Evolutionary conservation across 2,888 invertebrate genomes (phyloP), one percentile per base, ranked within the genome.

Genomic region (Carpatolechia fugitivella): DNA sequence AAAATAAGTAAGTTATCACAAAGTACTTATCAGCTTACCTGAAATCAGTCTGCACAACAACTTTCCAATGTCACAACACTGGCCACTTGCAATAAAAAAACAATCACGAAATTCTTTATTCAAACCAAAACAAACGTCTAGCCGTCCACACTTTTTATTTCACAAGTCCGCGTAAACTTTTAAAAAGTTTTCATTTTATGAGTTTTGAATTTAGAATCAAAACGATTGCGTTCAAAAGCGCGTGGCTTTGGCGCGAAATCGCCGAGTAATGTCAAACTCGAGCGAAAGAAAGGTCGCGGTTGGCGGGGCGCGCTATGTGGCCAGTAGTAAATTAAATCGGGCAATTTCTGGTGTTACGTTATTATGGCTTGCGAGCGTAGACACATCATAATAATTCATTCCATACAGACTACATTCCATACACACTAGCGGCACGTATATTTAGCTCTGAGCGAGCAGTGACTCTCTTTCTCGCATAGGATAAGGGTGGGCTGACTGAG

Each of bases 211-310:
- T 38, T 16, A 5, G 18, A 38, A 38, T 38, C 24, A 44, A 1
- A 20, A 11, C 10, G n/a, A 11, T 24, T 16, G 44, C 54, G 47
- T 56, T 47, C 49, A 58, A 59, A 57, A 58, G 58, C 57, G 61
- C 57, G 60, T 70, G 62, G 61, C 65, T 68, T 76, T 81, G 70
- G 74, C 80, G 80, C 81, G 76, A 78, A 78, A 79, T 76, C 77
- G 60, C 69, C 60, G 76, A 74, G 82, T 79, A 86, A 83, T 85
- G 87, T 80, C 79, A 81, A 82, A 76, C 70, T 64, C 66, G 61
- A 68, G 75, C 58, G 74, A 64, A 58, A 73, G 76, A 77, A 81
- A 79, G 79, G 76, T 71, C 72, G 70, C 58, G 61, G 55, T 46
- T 73, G 76, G 76, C 77, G 84, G 81, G 78, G 78, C 29, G 20